Evolutionary conservation across 2,113 vertebrate genomes (phyloP), one percentile per base, ranked within the genome.

Genomic region (Etheostoma cragini): DNA sequence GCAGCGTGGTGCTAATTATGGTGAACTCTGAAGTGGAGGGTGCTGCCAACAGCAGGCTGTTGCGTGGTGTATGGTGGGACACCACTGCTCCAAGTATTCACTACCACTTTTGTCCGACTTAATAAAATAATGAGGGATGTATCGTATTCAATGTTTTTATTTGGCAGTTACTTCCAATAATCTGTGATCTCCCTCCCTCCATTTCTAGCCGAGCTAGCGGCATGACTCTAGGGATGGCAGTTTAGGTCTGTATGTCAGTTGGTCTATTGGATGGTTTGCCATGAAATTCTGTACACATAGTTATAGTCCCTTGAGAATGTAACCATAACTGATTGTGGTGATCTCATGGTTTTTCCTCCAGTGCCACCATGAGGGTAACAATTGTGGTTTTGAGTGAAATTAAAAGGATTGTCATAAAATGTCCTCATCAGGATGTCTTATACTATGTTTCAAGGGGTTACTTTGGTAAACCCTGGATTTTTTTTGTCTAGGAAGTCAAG

Each of bases 1-100:
- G 67, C 86, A 80, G 83, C 53, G 24, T 90, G 90, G 81, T 77
- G 83, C 85, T 92, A 91, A 93, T 93, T 86, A 87, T 67, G 21
- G 57, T 54, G 70, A 80, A 81, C 88, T 85, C 77, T 61, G 76
- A 84, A 80, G 73, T 75, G 84, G 83, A 81, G 80, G 53, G n/a
- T 54, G 83, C 81, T 89, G 90, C 78, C 90, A 90, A 70, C 78
- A 77, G 73, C 85, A 82, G 75, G 87, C 81, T 88, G 90, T n/a
- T 76, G 72, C 85, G 81, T 77, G 73, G 72, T 78, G 52, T 83
- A 83, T 80, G 76, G 57, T 87, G 79, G 90, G 88, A 90, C 83
- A 47, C 66, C 62, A 67, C 76, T 11, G 72, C 86, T 85, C 62
- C 11, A 46, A 86, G 82, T 65, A 66, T 76, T 80, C 64, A 46